Evolutionary conservation across 2,888 invertebrate species (phyloP).

Genomic region (Pemphredon lugubris): DNA sequence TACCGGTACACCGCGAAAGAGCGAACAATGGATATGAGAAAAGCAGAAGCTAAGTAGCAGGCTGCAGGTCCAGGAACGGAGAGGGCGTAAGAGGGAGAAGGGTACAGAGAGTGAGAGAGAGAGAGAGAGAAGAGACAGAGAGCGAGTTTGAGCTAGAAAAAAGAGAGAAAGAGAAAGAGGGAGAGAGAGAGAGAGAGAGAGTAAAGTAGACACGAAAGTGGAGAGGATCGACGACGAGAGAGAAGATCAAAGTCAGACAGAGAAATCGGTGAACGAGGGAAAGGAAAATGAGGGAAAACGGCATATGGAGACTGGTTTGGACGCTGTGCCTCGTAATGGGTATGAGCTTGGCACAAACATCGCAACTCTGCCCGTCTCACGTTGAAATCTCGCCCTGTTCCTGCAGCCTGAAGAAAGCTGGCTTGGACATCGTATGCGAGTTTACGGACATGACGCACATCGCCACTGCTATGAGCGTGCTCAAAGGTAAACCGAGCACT

Average conservation of each 20-base stretch:
- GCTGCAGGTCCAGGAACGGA: slow-evolving; percentile 59
- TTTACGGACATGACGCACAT: slow-evolving; percentile 91
- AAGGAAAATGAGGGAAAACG: slow-evolving; percentile 54
- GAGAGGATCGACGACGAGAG: not conserved
- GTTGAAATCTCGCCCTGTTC: slow-evolving; percentile 90
- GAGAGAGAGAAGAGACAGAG: not conserved
- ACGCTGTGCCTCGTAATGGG: slow-evolving; percentile 43
- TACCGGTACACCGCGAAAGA: slow-evolving; percentile 62
- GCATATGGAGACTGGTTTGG: slow-evolving; percentile 52
- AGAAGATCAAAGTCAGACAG: not conserved
- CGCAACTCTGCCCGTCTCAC: slow-evolving; percentile 83
- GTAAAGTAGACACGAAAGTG: not conserved
- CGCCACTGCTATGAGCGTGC: slow-evolving; percentile 89
- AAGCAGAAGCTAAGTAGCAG: slow-evolving; percentile 70
- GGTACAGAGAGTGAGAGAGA: not conserved
- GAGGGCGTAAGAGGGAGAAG: slow-evolving; percentile 5
- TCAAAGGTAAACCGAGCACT: slow-evolving; percentile 89
- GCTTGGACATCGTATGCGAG: slow-evolving; percentile 94
- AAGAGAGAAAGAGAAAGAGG: not conserved
- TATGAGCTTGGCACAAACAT: slow-evolving; percentile 51
- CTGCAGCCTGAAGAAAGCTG: slow-evolving; percentile 93
- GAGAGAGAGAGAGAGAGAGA: not conserved
- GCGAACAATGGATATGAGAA: slow-evolving; percentile 70
- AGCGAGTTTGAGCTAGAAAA: too few species aligned
- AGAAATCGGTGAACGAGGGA: slow-evolving; percentile 1